These are phyloP conservation scores for Poecilia latipinna DNA, from an alignment of 2,113 vertebrate species.

Conservation along the genomic window DNA sequence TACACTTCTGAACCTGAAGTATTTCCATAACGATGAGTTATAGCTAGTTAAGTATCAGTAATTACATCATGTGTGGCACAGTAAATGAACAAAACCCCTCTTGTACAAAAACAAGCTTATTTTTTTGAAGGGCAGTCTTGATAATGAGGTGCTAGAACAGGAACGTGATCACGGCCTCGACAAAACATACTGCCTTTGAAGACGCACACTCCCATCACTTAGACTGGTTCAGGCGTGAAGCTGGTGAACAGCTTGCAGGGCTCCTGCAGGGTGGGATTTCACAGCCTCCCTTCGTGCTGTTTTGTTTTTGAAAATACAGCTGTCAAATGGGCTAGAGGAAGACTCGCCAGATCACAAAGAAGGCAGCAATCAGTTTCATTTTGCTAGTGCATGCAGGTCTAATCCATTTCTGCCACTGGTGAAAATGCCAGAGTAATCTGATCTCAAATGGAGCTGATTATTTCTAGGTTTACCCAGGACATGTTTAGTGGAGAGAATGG, in stretches of 20 bases:
- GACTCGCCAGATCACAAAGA: conserved; percentile 36
- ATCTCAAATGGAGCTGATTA: conserved; percentile 49
- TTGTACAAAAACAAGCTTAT: conserved; percentile 4
- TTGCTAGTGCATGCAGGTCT: conserved; percentile 40
- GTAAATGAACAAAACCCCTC: background rate
- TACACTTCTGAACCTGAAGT: background rate
- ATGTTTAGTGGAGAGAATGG: conserved; percentile 33
- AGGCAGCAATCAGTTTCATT: conserved; percentile 51
- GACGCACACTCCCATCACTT: conserved; percentile 20
- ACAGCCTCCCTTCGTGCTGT: conserved; percentile 36
- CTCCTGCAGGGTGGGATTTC: conserved; percentile 52
- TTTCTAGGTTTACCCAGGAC: conserved; percentile 39
- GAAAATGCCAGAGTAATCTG: conserved; percentile 47
- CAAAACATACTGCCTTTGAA: conserved; percentile 29
- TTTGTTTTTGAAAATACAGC: conserved; percentile 49
- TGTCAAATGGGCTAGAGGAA: conserved; percentile 46
- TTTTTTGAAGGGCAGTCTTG: conserved; percentile 10
- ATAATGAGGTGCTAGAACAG: conserved; percentile 49
- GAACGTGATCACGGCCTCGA: conserved; percentile 22
- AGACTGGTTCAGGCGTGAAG: conserved; percentile 31
- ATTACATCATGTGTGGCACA: background rate
- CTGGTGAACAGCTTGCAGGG: conserved; percentile 31
- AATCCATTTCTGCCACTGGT: conserved; percentile 54
- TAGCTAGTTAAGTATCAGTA: background rate
- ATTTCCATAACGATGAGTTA: background rate